phyloP scores from a whole-genome alignment of 2,113 vertebrate genomes.

The Trematocara unimaculatum region DNA sequence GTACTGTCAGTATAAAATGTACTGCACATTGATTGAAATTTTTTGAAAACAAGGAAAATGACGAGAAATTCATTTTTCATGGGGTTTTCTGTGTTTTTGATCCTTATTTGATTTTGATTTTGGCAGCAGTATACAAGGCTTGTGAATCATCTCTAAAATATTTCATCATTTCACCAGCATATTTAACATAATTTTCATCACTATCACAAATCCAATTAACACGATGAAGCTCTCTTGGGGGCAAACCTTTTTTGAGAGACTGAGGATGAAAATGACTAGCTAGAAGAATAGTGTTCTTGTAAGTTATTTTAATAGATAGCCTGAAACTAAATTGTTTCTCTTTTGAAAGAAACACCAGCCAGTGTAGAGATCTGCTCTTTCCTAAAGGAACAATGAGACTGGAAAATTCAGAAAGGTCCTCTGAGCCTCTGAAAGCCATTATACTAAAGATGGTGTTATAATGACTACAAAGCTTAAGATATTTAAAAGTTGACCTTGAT shows the following conservation, averaged over 20 bases:
- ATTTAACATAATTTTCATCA: conserved; percentile 15
- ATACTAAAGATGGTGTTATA: not conserved
- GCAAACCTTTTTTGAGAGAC: not conserved
- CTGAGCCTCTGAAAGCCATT: not conserved
- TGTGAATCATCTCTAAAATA: conserved; percentile 11
- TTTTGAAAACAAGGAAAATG: not conserved
- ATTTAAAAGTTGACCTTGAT: not conserved
- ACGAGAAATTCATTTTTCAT: not conserved
- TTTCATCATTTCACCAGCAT: conserved; percentile 16
- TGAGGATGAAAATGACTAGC: not conserved
- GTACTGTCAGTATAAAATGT: not conserved
- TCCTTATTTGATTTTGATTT: not conserved
- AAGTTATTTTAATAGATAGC: not conserved
- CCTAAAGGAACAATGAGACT: not conserved
- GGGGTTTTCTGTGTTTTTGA: not conserved
- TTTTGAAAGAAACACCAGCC: not conserved
- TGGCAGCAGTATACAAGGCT: not conserved
- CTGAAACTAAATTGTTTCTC: not conserved
- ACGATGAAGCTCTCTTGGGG: conserved; percentile 8
- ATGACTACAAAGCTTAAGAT: not conserved
- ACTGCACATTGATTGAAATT: not conserved
- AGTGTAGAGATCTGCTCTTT: not conserved
- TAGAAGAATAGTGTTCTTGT: not conserved
- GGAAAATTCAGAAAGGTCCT: not conserved
- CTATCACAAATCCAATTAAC: conserved; percentile 38